These are phyloP conservation scores for Vombatus ursinus DNA, from an alignment of 2,113 vertebrate species.

Conservation along the genomic window DNA sequence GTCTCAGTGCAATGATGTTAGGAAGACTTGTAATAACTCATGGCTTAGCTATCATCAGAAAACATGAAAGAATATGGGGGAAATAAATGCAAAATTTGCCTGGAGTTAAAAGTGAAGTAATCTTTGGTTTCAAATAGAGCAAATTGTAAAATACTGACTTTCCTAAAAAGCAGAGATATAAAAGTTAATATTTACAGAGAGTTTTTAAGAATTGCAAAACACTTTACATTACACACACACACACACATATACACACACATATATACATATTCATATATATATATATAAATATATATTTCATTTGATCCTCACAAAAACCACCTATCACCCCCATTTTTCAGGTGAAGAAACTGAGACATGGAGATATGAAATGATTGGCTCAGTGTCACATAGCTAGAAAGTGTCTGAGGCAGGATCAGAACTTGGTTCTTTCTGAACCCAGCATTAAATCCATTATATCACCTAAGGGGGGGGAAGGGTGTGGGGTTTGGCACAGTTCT, in stretches of 20 bases:
- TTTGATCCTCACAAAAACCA: neutral
- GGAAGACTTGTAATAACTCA: conserved; percentile 54
- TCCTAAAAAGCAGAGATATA: neutral
- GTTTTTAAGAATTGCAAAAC: neutral
- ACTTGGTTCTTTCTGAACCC: neutral
- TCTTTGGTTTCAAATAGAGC: conserved; percentile 43
- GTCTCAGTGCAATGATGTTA: conserved; percentile 47
- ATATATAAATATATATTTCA: neutral
- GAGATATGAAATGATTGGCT: neutral
- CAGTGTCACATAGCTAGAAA: neutral
- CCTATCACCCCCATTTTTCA: neutral
- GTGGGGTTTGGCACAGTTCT: neutral
- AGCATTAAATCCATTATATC: neutral
- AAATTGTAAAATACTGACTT: conserved; percentile 10
- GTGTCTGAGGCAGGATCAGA: neutral
- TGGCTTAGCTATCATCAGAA: conserved; percentile 57
- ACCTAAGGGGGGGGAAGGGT: neutral
- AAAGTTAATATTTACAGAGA: neutral
- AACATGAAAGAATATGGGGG: conserved; percentile 48
- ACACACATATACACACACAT: no score
- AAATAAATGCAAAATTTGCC: conserved; percentile 52
- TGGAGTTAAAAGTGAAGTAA: conserved; percentile 40
- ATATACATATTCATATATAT: no score
- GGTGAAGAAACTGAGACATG: neutral
- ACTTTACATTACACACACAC: neutral